Percentiles rank a stretch among this genome's conserved stretches.
Conservation (phyloP, 1,140 invertebrate species). For the Trinorchestia longiramus region DNA sequence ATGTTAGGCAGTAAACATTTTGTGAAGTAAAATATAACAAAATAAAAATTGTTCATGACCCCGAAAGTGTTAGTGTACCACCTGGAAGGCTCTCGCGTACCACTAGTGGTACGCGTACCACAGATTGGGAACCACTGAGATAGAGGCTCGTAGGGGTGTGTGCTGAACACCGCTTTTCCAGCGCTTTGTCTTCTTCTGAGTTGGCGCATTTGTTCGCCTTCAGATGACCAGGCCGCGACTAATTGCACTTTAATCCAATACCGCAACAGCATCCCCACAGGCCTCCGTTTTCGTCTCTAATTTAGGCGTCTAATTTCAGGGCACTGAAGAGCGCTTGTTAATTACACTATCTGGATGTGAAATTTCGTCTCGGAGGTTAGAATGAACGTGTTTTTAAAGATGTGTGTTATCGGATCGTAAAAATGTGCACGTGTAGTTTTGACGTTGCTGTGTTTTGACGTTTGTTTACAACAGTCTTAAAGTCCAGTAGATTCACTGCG, state of each 20-base stretch:
- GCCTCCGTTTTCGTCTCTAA: background rate
- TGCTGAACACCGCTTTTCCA: no score
- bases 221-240: constrained; percentile 7
- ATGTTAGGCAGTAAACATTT: no score
- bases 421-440: background rate
- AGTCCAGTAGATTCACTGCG: background rate
- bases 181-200: no score
- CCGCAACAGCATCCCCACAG: background rate
- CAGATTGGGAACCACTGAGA: no score
- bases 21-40: no score
- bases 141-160: no score
- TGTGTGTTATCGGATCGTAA: background rate
- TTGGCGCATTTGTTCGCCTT: background rate
- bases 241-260: constrained; percentile 34
- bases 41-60: no score
- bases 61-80: no score
- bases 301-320: background rate
- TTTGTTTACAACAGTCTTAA: background rate
- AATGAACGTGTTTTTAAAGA: background rate
- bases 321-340: background rate
- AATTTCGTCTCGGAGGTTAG: background rate
- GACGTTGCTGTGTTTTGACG: background rate
- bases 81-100: no score
- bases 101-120: no score
- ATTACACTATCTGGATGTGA: background rate